A percentile compares a stretch with the other conserved stretches of the same genome.
These are phyloP conservation scores for Syngnathus rostellatus DNA, from an alignment of 2,797 vertebrate species.

Conservation along the genomic window DNA sequence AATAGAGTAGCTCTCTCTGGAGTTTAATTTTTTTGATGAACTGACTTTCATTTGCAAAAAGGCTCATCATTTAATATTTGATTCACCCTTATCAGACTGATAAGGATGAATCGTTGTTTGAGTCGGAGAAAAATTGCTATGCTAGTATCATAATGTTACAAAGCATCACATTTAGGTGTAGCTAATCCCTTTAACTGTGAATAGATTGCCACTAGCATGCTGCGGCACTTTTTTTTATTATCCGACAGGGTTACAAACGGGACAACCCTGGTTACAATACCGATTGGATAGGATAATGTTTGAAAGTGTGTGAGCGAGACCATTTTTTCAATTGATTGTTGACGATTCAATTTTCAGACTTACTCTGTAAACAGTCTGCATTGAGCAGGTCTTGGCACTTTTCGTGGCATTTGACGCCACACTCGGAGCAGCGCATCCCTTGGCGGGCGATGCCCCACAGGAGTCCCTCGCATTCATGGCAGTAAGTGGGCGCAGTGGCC, in stretches of 20 bases:
- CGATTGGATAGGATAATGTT: constrained; percentile 36
- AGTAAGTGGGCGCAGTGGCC: constrained; percentile 93
- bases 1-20: constrained; percentile 7
- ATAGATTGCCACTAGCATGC: constrained; percentile 32
- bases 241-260: constrained; percentile 20
- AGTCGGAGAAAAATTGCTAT: constrained; percentile 29
- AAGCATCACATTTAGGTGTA: constrained; percentile 32
- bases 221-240: constrained; percentile 25
- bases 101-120: constrained; percentile 38
- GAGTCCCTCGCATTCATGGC: constrained; percentile 94
- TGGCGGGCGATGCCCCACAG: constrained; percentile 97
- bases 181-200: constrained; percentile 54
- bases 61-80: constrained; percentile 30
- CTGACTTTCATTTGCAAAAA: constrained; percentile 10
- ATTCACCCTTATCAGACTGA: constrained; percentile 12
- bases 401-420: constrained; percentile 96
- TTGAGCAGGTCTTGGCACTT: constrained; percentile 98
- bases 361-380: constrained; percentile 95
- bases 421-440: constrained; percentile 94
- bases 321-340: not conserved
- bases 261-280: constrained; percentile 35
- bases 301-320: not conserved
- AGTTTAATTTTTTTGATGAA: constrained; percentile 11
- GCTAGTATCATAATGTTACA: constrained; percentile 17
- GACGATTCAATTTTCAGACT: constrained; percentile 41